A percentile compares a stretch with the other conserved stretches of the same genome.
Evolutionary conservation across 2,797 vertebrate species (phyloP).

Genomic region (Urosaurus nigricauda): DNA sequence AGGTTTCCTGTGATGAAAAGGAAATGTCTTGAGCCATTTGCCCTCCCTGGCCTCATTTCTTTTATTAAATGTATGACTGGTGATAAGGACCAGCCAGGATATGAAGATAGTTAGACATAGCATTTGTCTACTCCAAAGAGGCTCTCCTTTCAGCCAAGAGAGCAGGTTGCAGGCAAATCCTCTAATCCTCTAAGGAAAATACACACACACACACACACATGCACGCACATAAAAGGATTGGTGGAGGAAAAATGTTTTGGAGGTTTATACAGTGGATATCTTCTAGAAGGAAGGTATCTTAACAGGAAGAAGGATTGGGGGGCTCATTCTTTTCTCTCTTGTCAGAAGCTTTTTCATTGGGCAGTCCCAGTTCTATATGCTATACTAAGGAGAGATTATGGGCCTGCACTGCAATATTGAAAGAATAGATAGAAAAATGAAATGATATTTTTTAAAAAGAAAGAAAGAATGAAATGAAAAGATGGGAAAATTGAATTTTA

Average conservation of each 20-base stretch:
- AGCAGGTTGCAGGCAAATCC: constrained; percentile 67
- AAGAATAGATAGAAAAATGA: neutral
- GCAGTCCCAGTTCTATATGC: constrained; percentile 19
- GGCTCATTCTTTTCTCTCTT: constrained; percentile 37
- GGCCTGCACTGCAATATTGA: neutral
- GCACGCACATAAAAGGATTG: no score
- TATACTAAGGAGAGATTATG: constrained; percentile 1
- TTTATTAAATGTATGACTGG: constrained; percentile 49
- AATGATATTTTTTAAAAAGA: neutral
- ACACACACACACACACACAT: neutral
- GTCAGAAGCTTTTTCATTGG: constrained; percentile 47
- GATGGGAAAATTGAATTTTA: constrained; percentile 22
- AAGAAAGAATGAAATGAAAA: constrained; percentile 7
- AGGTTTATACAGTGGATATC: constrained; percentile 26
- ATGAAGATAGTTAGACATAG: constrained; percentile 42
- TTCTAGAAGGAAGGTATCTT: constrained; percentile 42
- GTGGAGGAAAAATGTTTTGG: constrained; percentile 50
- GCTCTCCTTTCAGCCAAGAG: constrained; percentile 61
- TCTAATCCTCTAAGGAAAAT: constrained; percentile 66
- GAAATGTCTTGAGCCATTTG: constrained; percentile 49
- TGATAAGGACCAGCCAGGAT: neutral
- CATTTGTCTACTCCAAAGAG: constrained; percentile 48
- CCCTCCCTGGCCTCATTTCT: constrained; percentile 30
- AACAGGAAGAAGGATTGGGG: constrained; percentile 1
- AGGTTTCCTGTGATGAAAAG: constrained; percentile 52